Evolutionary conservation across 2,888 invertebrate species (phyloP), one percentile per base, ranked within the genome.

Genomic region (Caenorhabditis wallacei): DNA sequence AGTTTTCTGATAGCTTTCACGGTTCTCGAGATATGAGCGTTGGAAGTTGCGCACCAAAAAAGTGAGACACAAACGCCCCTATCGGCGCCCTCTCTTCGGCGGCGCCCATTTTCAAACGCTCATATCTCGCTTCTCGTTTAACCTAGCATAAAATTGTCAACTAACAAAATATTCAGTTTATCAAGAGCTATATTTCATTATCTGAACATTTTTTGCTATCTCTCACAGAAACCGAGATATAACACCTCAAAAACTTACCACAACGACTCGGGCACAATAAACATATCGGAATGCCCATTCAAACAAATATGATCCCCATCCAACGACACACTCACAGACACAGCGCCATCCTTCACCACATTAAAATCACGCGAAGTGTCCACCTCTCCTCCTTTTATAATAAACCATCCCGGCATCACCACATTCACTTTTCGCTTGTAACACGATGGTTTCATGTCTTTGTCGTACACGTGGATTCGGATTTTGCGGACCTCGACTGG

Each of bases 391-490:
- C 72, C 72, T 43, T 54, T 63, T 11, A 87, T 80, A 16, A 75
- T 59, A 48, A 85, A 85, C 64, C 83, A 87, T 16, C 87, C 87
- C 5, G 87, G 87, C 81, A 87, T 68, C 37, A 82, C 82, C 20
- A 87, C 80, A 59, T 87, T 87, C 43, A 84, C 85, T 64, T 79
- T 82, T 11, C 70, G 76, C 43, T 85, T 80, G 46, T 82, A 68
- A 43, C 87, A 87, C 18, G 85, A 85, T 18, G 87, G 87, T 57
- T 87, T 83, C 70, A 83, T 83, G 2, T 79, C 56, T 22, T 79
- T 72, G 51, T 87, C 85, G 63, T 87, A 85, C 30, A 84, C 87
- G 22, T 75, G 76, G 20, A 87, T 82, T 16, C 56, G 69, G 18
- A 85, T 76, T 69, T 87, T 83, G 53, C 75, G 72, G 16, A 85